Percentiles rank a stretch among this genome's conserved stretches.
phyloP scores from a whole-genome alignment of 2,888 invertebrate species.

The Argynnis bischoffii region DNA sequence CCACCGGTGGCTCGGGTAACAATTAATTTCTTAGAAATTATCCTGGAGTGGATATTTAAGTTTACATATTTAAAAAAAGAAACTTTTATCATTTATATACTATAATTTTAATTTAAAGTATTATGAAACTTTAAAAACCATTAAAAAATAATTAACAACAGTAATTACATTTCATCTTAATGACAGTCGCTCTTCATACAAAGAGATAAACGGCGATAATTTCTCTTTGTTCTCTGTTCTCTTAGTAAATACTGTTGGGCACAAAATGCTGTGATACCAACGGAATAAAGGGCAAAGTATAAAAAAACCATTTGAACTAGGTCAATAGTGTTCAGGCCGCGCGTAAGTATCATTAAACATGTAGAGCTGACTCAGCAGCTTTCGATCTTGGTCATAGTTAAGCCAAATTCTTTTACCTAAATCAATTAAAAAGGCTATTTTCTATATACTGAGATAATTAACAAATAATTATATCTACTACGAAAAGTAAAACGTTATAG shows the following conservation, averaged over 20 bases:
- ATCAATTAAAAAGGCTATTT: too few relatives aligned
- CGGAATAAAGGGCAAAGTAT: conserved; percentile 23
- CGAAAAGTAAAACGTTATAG: too few relatives aligned
- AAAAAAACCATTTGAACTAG: conserved; percentile 27
- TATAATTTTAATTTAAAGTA: not conserved
- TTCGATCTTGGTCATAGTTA: not conserved
- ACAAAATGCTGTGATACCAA: conserved; percentile 15
- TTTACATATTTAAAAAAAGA: too few relatives aligned
- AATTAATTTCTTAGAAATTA: too few relatives aligned
- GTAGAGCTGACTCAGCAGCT: conserved; percentile 19
- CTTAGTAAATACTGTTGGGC: conserved; percentile 30
- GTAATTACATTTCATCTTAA: conserved; percentile 11
- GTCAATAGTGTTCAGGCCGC: conserved; percentile 29
- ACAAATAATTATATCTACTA: too few relatives aligned
- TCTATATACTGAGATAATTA: too few relatives aligned
- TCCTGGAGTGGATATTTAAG: too few relatives aligned
- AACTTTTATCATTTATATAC: too few relatives aligned
- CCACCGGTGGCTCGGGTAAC: too few relatives aligned
- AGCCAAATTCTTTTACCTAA: not conserved
- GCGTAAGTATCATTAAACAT: conserved; percentile 21
- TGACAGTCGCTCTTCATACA: conserved; percentile 19
- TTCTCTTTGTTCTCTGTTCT: conserved; percentile 19
- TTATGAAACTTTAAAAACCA: not conserved
- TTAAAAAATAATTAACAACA: conserved; percentile 1
- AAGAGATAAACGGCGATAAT: conserved; percentile 4